Conservation (phyloP, 2,888 invertebrate genomes). For the Thysanoteuthis rhombus region DNA sequence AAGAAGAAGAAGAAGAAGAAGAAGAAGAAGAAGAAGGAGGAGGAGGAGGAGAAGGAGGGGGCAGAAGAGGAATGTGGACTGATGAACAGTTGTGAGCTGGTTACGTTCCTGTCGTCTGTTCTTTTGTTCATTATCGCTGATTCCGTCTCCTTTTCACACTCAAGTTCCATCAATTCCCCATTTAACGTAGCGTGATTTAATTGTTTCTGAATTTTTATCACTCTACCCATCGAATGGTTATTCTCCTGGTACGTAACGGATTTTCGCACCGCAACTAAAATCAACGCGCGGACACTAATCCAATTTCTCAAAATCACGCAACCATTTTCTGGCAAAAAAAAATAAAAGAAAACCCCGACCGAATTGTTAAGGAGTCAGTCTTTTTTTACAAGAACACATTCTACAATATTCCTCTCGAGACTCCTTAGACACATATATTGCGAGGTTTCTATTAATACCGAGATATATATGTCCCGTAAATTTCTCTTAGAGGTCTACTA, state of each 20-base stretch:
- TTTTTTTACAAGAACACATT: not conserved
- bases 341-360: not conserved
- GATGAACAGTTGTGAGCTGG: not conserved
- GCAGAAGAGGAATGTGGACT: not conserved
- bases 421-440: too few relatives aligned
- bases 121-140: not conserved
- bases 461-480: too few relatives aligned
- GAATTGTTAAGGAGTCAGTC: not conserved
- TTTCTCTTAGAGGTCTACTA: too few relatives aligned
- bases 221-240: not conserved
- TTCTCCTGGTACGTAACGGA: too few relatives aligned
- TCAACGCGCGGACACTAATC: not conserved
- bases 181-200: not conserved
- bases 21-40: not conserved
- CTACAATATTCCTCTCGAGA: not conserved
- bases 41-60: not conserved
- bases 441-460: too few relatives aligned
- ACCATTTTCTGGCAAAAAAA: not conserved
- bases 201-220: not conserved
- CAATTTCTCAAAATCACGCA: not conserved
- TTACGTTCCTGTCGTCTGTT: not conserved
- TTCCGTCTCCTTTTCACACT: not conserved
- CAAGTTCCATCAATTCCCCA: not conserved
- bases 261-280: not conserved
- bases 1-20: not conserved